Evolutionary conservation across 2,888 invertebrate genomes (phyloP), one percentile per base, ranked within the genome.

Genomic region (Thera obeliscata): DNA sequence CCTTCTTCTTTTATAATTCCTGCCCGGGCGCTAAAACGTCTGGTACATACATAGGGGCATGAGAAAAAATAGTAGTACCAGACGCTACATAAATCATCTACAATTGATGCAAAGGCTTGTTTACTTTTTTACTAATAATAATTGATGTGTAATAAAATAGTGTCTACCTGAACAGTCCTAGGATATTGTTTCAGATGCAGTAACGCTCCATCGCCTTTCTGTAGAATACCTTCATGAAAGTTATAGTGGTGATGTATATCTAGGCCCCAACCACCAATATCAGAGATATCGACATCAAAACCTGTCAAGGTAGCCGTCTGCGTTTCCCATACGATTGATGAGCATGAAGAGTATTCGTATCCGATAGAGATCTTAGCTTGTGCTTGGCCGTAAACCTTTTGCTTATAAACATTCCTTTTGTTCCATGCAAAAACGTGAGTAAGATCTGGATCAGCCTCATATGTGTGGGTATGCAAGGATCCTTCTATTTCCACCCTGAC

Each of bases 241-340:
- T 99, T 99, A 90, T 99, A 99, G 87, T 98, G 98, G 89, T 99
- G 99, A 90, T 99, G 99, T 73, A 99, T 98, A 86, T 99, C 98
- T 64, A 99, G 93, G 61, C 99, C 98, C 99, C 99, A 99, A 57
- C 98, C 98, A 0, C 99, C 99, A 64, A 99, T 97, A 85, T 99
- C 98, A 0, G 99, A 98, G 74, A 99, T 98, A 81, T 98, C 98
- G 60, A 99, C 98, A 87, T 99, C 99, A 89, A 98, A 98, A 35
- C 99, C 99, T 87, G 98, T 97, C 78, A 99, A 91, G 49, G 97
- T 97, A 2, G 98, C 98, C 0, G 98, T 98, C 88, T 98, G 98
- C 2, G 98, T 97, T 78, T 98, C 98, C 99, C 99, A 99, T 49
- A 99, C 97, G 11, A 98, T 96, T 68, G 96, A 95, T 52, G 95